Percentiles rank a stretch among this genome's conserved stretches.
Conservation (phyloP, 2,888 invertebrate species). For the Lathronympha strigana region DNA sequence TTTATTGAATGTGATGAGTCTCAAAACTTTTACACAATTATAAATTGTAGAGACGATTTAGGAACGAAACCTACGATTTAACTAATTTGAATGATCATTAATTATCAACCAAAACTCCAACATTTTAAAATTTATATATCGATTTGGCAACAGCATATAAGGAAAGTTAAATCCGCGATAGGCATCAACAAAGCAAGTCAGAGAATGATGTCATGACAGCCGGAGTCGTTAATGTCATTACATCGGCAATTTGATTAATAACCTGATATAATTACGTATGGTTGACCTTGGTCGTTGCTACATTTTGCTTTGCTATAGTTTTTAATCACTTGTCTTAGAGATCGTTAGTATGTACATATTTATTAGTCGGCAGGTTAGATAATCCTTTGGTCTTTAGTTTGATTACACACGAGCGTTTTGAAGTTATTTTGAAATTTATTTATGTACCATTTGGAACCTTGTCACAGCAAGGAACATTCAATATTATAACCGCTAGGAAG, state of each 20-base stretch:
- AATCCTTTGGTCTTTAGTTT: background rate
- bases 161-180: too few relatives aligned
- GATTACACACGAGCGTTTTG: background rate
- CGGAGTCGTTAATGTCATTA: slow-evolving; percentile 24
- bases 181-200: background rate
- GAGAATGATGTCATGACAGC: slow-evolving; percentile 23
- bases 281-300: slow-evolving; percentile 22
- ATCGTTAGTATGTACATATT: slow-evolving; percentile 21
- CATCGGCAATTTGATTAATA: slow-evolving; percentile 32
- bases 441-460: too few relatives aligned
- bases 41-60: too few relatives aligned
- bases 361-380: slow-evolving; percentile 8
- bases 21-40: too few relatives aligned
- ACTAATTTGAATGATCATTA: too few relatives aligned
- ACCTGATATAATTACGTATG: slow-evolving; percentile 21
- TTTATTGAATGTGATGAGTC: too few relatives aligned
- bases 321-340: slow-evolving; percentile 6
- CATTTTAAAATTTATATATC: too few relatives aligned
- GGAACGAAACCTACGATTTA: too few relatives aligned
- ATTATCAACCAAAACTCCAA: too few relatives aligned
- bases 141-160: too few relatives aligned
- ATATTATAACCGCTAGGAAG: too few relatives aligned
- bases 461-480: too few relatives aligned
- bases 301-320: slow-evolving; percentile 23
- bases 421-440: background rate